Conservation (phyloP, 1,140 invertebrate genomes). For the Laodelphax striatellus region DNA sequence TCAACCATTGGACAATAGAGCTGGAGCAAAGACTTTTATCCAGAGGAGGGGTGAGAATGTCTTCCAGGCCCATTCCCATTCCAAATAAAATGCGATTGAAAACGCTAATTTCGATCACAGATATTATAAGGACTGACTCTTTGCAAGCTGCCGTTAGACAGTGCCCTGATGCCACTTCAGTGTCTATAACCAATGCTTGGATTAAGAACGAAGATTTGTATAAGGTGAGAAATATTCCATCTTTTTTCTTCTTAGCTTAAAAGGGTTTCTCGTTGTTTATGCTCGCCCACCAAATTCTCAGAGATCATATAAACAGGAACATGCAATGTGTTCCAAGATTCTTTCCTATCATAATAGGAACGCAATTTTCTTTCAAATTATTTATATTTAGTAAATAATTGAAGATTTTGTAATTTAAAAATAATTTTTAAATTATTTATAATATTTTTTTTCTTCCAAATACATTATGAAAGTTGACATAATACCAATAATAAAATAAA, state of each 20-base stretch:
- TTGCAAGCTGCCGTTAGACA: constrained; percentile 23
- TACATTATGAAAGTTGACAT: no score
- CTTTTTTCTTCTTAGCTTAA: background rate
- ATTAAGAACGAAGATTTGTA: constrained; percentile 27
- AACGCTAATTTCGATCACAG: constrained; percentile 17
- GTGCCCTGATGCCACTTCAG: constrained; percentile 22
- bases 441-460: no score
- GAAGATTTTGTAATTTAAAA: no score
- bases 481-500: no score
- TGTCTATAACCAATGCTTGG: constrained; percentile 25
- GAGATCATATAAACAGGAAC: no score
- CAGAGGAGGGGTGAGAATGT: constrained; percentile 9
- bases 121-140: constrained; percentile 19
- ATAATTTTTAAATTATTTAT: no score
- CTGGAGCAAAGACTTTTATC: constrained; percentile 10
- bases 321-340: no score
- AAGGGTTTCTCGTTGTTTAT: no score
- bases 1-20: background rate
- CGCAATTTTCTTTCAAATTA: no score
- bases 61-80: background rate
- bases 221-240: constrained; percentile 12
- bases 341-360: no score
- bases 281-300: no score
- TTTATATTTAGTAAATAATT: no score
- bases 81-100: constrained; percentile 7